These are phyloP conservation scores for Steinernema carpocapsae DNA, from an alignment of 2,888 invertebrate species.

Conservation along the genomic window DNA sequence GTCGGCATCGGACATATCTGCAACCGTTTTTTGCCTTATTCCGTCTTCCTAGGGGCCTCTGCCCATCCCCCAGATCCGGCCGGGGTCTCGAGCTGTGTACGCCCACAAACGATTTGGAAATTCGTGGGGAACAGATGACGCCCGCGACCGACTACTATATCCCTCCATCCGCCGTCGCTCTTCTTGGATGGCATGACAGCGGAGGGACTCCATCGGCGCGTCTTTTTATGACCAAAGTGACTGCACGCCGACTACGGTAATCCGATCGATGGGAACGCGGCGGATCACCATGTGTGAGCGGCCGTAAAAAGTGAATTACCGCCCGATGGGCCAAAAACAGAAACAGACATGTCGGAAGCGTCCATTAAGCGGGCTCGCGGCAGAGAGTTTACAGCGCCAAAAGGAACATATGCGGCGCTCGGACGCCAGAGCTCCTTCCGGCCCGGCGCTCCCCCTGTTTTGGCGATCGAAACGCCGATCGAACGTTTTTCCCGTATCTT, in stretches of 20 bases:
- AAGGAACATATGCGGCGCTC: slow-evolving; percentile 7
- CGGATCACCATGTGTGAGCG: slow-evolving; percentile 23
- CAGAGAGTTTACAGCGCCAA: slow-evolving; percentile 30
- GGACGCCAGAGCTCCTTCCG: slow-evolving; percentile 8
- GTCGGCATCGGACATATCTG: slow-evolving; percentile 27
- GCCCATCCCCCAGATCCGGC: neutral
- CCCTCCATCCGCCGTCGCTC: too few relatives aligned
- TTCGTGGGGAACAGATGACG: slow-evolving; percentile 27
- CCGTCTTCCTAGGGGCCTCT: neutral
- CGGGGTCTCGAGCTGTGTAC: slow-evolving; percentile 18
- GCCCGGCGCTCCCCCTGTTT: neutral
- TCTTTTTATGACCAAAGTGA: slow-evolving; percentile 28
- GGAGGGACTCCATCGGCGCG: slow-evolving; percentile 5
- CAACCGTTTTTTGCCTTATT: slow-evolving; percentile 19
- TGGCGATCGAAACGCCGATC: slow-evolving; percentile 11
- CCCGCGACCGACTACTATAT: slow-evolving; percentile 11
- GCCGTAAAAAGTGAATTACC: slow-evolving; percentile 25
- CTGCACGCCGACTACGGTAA: slow-evolving; percentile 26
- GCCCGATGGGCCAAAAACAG: slow-evolving; percentile 25
- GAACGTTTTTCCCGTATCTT: slow-evolving; percentile 22
- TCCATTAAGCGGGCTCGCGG: slow-evolving; percentile 13
- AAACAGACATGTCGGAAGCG: slow-evolving; percentile 12
- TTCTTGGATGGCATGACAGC: slow-evolving; percentile 5
- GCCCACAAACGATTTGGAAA: slow-evolving; percentile 27
- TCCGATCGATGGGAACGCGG: slow-evolving; percentile 21